Evolutionary conservation across 2,797 vertebrate genomes (phyloP), one percentile per base, ranked within the genome.

Genomic region (Sebastolobus alascanus): DNA sequence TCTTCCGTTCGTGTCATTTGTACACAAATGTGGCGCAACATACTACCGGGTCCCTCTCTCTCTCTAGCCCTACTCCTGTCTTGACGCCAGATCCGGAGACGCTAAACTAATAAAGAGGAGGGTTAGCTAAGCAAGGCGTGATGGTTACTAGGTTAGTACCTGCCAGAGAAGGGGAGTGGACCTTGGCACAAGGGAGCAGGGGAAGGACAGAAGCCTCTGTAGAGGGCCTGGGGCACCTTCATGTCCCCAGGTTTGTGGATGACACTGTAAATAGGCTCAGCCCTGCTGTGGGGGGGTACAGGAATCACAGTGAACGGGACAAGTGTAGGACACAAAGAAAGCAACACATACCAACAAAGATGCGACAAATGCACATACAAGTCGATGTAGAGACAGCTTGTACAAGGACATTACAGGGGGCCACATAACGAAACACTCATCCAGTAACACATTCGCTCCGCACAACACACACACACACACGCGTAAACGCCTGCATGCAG

Each of bases 231-330:
- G 94, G 94, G 95, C 87, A 84, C 93, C 92, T 92, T 94, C 94
- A 87, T 93, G 89, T 96, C 95, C 95, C 94, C 94, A 91, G 94
- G 93, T 95, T 96, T 96, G 96, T 96, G 95, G 95, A 96, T 95
- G 95, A 95, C 95, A 96, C 96, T 96, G 96, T 96, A 96, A 94
- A 96, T 95, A 92, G 96, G 95, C 84, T 96, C 95, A 94, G 93
- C 94, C 92, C 94, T 94, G 95, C 93, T 94, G 94, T 93, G 93
- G 93, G 94, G 95, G n/a, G n/a, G n/a, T 95, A 96, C 95, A 96
- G 95, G 96, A 96, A 96, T 96, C 93, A 96, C 94, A 96, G 95
- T 96, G 93, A 96, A 95, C 74, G 93, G 94, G 92, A 94, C 93
- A 95, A 89, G 93, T 93, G 93, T 85, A 90, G 93, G 92, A 95